Evolutionary conservation across 2,113 vertebrate genomes (phyloP).

Genomic region (Dendrocopos noguchii): DNA sequence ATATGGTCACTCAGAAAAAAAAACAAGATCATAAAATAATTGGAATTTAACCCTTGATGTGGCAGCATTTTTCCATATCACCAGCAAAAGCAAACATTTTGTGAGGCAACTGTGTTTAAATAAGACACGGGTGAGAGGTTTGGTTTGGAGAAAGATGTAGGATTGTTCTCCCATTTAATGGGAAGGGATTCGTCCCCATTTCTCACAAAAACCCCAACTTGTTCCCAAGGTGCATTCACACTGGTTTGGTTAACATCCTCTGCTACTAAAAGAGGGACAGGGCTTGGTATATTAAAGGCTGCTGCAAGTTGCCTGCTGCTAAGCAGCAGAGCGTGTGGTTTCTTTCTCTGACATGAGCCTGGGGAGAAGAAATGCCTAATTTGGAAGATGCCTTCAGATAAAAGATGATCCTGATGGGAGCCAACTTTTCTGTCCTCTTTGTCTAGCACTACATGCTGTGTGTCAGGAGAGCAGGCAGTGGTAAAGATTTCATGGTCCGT

Average conservation of each 20-base stretch:
- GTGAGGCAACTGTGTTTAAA: not conserved
- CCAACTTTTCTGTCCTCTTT: not conserved
- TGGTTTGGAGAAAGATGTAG: not conserved
- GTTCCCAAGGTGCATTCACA: fast-evolving
- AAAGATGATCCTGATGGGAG: not conserved
- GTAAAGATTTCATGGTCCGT: not conserved
- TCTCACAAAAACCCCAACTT: not conserved
- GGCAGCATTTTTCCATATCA: not conserved
- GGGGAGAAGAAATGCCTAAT: not conserved
- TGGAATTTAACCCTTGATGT: not conserved
- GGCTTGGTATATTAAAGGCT: not conserved
- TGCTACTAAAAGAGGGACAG: not conserved
- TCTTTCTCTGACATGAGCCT: not conserved
- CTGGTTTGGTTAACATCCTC: not conserved
- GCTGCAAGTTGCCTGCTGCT: not conserved
- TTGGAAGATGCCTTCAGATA: not conserved
- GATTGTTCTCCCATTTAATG: not conserved
- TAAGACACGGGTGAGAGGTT: not conserved
- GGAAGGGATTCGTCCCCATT: fast-evolving
- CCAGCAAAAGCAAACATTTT: not conserved
- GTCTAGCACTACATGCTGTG: too few relatives aligned
- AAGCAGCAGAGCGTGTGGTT: not conserved
- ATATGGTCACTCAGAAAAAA: not conserved
- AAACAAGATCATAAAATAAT: not conserved
- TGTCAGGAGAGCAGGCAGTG: not conserved